Conservation (phyloP, 2,888 invertebrate species). For the Timema cristinae region DNA sequence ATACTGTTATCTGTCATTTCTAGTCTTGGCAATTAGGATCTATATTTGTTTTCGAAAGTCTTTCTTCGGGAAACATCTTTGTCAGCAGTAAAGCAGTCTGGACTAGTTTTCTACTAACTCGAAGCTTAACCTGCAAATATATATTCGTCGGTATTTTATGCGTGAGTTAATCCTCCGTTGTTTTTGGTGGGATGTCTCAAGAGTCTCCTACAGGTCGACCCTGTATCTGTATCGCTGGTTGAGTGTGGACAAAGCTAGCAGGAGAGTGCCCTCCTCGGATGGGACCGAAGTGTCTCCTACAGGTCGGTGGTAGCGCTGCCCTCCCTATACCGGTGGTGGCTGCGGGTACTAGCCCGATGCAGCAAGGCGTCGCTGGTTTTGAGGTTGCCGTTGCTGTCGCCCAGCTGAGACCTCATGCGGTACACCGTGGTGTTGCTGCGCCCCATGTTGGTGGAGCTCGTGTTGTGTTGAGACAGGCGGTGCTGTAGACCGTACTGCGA, state of each 20-base stretch:
- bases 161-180: too few species aligned
- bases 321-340: slow-evolving; percentile 16
- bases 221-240: not conserved
- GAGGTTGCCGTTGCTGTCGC: slow-evolving; percentile 21
- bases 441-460: slow-evolving; percentile 4
- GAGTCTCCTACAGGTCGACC: slow-evolving; percentile 16
- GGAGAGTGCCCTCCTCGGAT: too few species aligned
- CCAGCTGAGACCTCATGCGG: slow-evolving; percentile 17
- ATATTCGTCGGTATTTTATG: too few species aligned
- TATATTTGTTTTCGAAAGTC: too few species aligned
- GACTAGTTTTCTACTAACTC: too few species aligned
- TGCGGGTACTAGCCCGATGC: slow-evolving; percentile 20
- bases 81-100: too few species aligned
- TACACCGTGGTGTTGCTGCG: slow-evolving; percentile 26
- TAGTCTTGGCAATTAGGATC: too few species aligned
- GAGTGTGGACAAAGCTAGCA: too few species aligned
- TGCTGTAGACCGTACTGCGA: slow-evolving; percentile 19
- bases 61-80: too few species aligned
- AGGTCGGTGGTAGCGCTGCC: slow-evolving; percentile 18
- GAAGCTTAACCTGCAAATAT: too few species aligned
- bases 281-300: not conserved
- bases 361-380: slow-evolving; percentile 13
- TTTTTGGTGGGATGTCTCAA: too few species aligned
- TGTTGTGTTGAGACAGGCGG: slow-evolving; percentile 26
- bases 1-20: too few species aligned